These are phyloP conservation scores for Ophioderma brevispina DNA, from an alignment of 35 echinoderm and acorn worm genomes.

Conservation along the genomic window DNA sequence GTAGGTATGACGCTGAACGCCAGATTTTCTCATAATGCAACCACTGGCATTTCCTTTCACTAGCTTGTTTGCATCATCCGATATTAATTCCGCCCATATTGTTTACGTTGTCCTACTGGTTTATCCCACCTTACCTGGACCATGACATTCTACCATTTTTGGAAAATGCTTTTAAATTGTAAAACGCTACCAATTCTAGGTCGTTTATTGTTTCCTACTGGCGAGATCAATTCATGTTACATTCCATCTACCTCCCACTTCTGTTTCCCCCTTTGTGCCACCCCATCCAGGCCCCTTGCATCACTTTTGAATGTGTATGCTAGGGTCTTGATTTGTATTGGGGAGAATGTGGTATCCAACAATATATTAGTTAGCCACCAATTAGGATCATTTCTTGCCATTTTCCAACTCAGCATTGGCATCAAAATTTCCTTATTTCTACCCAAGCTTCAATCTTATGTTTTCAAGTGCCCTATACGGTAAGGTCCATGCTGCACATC, in stretches of 20 bases:
- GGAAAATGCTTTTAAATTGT: slow-evolving; percentile 41
- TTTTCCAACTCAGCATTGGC: no score
- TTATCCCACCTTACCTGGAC: slow-evolving; percentile 43
- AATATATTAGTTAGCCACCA: no score
- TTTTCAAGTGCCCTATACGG: no score
- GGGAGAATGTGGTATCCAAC: no score
- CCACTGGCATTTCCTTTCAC: slow-evolving; percentile 53
- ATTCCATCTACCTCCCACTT: not conserved
- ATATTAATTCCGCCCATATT: slow-evolving; percentile 68
- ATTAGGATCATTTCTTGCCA: no score
- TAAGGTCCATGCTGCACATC: no score
- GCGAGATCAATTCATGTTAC: not conserved
- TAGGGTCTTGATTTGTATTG: no score
- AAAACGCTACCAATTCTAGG: slow-evolving; percentile 58
- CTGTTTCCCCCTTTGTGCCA: not conserved
- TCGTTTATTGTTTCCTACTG: slow-evolving; percentile 27
- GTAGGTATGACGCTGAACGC: slow-evolving; percentile 53
- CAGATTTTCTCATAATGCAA: slow-evolving; percentile 44
- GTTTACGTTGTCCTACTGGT: slow-evolving; percentile 56
- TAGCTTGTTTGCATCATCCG: slow-evolving; percentile 37
- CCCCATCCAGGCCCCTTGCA: not conserved
- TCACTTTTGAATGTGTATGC: no score
- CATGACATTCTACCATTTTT: not conserved
- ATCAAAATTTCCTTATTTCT: no score
- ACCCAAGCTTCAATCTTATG: no score